Conservation (phyloP, 2,888 invertebrate genomes). For the Drosophila robusta region DNA sequence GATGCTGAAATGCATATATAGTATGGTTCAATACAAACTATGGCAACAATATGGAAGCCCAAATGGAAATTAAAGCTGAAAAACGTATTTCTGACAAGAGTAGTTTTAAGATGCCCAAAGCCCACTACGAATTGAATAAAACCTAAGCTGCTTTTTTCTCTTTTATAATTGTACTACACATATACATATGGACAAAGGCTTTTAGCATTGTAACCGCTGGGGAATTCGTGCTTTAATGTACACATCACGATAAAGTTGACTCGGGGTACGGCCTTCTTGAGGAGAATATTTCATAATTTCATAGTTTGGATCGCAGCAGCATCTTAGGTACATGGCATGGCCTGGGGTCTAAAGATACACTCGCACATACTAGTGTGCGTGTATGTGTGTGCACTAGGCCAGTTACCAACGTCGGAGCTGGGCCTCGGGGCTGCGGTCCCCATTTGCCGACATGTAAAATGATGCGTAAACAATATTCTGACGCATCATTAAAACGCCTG, state of each 20-base stretch:
- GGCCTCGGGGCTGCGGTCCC: conserved; percentile 15
- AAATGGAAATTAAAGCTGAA: conserved; percentile 13
- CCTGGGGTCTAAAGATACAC: conserved; percentile 28
- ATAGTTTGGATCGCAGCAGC: conserved; percentile 33
- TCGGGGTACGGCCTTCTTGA: conserved; percentile 20
- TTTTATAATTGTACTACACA: neutral
- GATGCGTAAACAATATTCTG: conserved; percentile 81
- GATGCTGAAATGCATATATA: neutral
- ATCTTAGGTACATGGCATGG: conserved; percentile 29
- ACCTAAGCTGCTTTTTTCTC: neutral
- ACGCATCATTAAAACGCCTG: conserved; percentile 80
- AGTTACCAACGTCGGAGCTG: conserved; percentile 12
- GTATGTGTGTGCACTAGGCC: conserved; percentile 7
- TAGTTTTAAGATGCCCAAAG: neutral
- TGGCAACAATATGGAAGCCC: neutral
- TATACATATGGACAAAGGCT: neutral
- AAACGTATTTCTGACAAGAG: neutral
- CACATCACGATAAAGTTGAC: conserved; percentile 67
- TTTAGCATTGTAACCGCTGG: conserved; percentile 27
- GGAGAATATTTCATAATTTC: conserved; percentile 60
- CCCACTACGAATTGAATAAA: neutral
- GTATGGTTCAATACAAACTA: neutral
- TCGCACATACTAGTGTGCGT: too few species aligned
- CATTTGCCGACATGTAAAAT: conserved; percentile 77
- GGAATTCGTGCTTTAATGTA: conserved; percentile 67